Evolutionary conservation across 2,888 invertebrate species (phyloP).

Genomic region (Cosmia trapezina): DNA sequence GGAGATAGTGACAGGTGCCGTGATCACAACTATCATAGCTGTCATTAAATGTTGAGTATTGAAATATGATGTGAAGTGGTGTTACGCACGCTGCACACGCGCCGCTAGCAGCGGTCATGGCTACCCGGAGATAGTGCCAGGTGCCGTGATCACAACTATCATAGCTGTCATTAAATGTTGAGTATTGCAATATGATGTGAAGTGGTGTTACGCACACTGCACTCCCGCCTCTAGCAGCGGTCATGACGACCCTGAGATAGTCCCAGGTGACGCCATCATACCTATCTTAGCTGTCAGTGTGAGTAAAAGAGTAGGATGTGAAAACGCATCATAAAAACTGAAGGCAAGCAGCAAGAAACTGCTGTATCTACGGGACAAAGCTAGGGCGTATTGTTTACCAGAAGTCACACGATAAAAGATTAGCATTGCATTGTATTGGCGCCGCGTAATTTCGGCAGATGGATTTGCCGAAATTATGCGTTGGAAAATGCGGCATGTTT

Average conservation of each 20-base stretch:
- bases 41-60: no score
- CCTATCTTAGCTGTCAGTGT: no score
- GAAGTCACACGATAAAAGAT: not conserved
- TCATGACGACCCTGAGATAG: no score
- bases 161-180: no score
- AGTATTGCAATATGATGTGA: no score
- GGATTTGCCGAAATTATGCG: not conserved
- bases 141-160: slow-evolving; percentile 43
- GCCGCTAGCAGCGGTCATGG: slow-evolving; percentile 81
- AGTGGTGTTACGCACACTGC: slow-evolving; percentile 69
- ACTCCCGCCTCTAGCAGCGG: no score
- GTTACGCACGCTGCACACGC: slow-evolving; percentile 70
- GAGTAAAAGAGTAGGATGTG: no score
- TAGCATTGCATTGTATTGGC: not conserved
- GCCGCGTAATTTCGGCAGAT: not conserved
- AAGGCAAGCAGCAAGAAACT: not conserved
- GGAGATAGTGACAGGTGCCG: slow-evolving; percentile 85
- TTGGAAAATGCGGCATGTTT: not conserved
- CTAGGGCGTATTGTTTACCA: not conserved
- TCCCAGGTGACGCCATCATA: no score
- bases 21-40: no score
- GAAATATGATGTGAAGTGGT: no score
- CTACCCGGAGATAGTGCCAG: slow-evolving; percentile 86
- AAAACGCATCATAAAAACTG: not conserved
- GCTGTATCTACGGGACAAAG: accelerated